Percentiles rank a stretch among this genome's conserved stretches.
Conservation (phyloP, 2,797 vertebrate genomes). For the Tachyglossus aculeatus region DNA sequence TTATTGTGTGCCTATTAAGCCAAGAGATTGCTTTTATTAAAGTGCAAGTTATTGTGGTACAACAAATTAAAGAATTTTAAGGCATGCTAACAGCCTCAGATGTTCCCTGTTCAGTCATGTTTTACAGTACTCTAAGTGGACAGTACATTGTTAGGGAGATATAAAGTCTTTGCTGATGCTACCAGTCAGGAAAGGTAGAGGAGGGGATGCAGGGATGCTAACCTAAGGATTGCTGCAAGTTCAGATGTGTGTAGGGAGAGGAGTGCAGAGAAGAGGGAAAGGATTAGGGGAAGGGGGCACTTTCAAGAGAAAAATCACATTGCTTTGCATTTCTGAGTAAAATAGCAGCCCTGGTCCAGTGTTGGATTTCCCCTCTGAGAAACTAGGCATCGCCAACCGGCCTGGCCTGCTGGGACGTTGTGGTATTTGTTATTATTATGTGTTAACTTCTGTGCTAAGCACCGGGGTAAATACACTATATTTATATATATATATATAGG, state of each 20-base stretch:
- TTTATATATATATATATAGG: too few relatives aligned
- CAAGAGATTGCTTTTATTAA: constrained; percentile 78
- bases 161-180: constrained; percentile 24
- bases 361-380: too few relatives aligned
- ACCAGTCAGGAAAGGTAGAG: not conserved
- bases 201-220: accelerated
- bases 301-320: too few relatives aligned
- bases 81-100: constrained; percentile 70
- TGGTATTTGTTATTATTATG: too few relatives aligned
- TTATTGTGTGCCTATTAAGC: constrained; percentile 79
- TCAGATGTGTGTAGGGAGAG: not conserved
- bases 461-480: too few relatives aligned
- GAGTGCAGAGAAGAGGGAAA: not conserved
- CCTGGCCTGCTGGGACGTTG: too few relatives aligned
- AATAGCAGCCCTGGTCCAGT: too few relatives aligned
- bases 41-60: constrained; percentile 77
- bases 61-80: constrained; percentile 82
- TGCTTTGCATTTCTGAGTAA: too few relatives aligned
- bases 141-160: constrained; percentile 49
- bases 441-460: too few relatives aligned
- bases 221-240: not conserved
- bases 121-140: constrained; percentile 63
- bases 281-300: not conserved
- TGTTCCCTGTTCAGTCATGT: constrained; percentile 72
- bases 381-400: too few relatives aligned